Evolutionary conservation across 2,888 invertebrate species (phyloP).

Genomic region (Caenorhabditis afra): DNA sequence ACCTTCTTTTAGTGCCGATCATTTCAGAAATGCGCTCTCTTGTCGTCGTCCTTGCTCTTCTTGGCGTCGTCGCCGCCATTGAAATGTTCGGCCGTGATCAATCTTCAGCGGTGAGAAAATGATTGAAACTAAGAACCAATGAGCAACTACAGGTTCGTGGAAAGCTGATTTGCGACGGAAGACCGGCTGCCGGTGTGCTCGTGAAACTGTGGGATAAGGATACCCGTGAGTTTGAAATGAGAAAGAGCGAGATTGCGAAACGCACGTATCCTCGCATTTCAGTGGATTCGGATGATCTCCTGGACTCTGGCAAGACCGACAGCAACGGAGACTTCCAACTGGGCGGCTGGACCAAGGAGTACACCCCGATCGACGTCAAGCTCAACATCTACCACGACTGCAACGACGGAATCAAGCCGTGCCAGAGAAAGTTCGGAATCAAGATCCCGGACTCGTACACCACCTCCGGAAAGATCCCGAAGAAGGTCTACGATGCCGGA

Average conservation of each 20-base stretch:
- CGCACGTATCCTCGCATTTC: neutral
- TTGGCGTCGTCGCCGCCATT: conserved; percentile 48
- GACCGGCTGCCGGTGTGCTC: conserved; percentile 62
- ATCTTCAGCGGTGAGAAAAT: conserved; percentile 54
- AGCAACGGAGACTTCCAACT: conserved; percentile 67
- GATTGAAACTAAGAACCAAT: neutral
- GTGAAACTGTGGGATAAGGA: conserved; percentile 71
- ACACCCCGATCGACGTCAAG: conserved; percentile 79
- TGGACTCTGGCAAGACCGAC: conserved; percentile 64
- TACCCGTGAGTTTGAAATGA: conserved; percentile 53
- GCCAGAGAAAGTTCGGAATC: conserved; percentile 76
- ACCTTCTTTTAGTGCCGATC: neutral
- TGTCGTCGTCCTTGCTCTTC: conserved; percentile 30
- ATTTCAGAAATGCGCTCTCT: conserved; percentile 55
- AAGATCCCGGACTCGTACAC: conserved; percentile 74
- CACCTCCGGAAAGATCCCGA: conserved; percentile 64
- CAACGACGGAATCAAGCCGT: conserved; percentile 77
- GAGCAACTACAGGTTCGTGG: conserved; percentile 52
- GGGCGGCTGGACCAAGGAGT: conserved; percentile 73
- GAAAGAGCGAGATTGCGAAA: neutral
- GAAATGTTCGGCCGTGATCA: conserved; percentile 68
- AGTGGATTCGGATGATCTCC: conserved; percentile 69
- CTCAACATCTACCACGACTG: conserved; percentile 80
- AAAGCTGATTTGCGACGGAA: conserved; percentile 63
- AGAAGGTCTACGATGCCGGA: conserved; percentile 73